Evolutionary conservation across 2,888 invertebrate genomes (phyloP).

Genomic region (Caenorhabditis auriculariae): DNA sequence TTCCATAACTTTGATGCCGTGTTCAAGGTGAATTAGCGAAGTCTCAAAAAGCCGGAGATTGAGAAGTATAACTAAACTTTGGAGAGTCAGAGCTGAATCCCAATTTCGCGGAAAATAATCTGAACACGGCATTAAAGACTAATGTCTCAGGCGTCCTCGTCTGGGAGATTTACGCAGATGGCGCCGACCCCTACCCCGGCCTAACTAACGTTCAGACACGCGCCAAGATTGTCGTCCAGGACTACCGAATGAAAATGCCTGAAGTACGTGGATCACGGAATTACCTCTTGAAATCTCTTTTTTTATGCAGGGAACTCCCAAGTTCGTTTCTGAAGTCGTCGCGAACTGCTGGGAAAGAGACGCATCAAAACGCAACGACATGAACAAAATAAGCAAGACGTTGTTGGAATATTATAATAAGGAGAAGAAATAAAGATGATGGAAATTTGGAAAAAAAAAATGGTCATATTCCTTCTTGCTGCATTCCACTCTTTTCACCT

Average conservation of each 20-base stretch:
- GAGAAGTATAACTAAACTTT: too few species aligned
- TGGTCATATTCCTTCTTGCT: too few species aligned
- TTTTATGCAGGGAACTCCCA: slow-evolving; percentile 36
- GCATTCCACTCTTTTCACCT: too few species aligned
- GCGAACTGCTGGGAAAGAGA: slow-evolving; percentile 49
- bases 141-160: slow-evolving; percentile 27
- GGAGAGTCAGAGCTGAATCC: too few species aligned
- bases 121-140: not conserved
- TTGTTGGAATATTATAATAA: too few species aligned
- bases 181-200: slow-evolving; percentile 53
- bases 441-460: too few species aligned
- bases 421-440: too few species aligned
- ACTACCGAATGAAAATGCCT: slow-evolving; percentile 55
- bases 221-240: slow-evolving; percentile 50
- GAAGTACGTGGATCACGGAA: slow-evolving; percentile 13
- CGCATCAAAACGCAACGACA: slow-evolving; percentile 46
- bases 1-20: too few species aligned
- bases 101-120: not conserved
- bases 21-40: too few species aligned
- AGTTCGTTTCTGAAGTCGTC: slow-evolving; percentile 32
- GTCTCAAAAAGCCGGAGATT: too few species aligned
- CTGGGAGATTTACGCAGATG: slow-evolving; percentile 54
- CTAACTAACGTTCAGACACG: slow-evolving; percentile 46
- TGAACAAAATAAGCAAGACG: too few species aligned
- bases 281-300: not conserved